Evolutionary conservation across 2,888 invertebrate genomes (phyloP).

Genomic region (Branchinecta sandiegonensis): DNA sequence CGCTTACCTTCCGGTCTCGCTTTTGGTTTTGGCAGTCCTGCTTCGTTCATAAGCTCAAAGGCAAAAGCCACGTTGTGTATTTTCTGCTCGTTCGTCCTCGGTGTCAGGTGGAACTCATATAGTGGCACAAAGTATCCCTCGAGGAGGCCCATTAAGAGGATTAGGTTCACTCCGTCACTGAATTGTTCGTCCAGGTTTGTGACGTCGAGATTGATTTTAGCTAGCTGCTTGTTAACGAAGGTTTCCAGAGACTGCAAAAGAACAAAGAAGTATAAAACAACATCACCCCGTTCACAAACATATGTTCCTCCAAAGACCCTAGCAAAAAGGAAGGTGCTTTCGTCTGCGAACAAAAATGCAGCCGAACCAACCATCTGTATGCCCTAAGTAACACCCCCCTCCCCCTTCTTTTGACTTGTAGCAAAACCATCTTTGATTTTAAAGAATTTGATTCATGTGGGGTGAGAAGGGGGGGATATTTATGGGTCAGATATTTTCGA

Average conservation of each 20-base stretch:
- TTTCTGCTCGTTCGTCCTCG: slow-evolving; percentile 77
- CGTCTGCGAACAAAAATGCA: neutral
- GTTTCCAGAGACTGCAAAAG: slow-evolving; percentile 66
- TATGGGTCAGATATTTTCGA: too few species aligned
- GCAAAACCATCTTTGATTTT: too few species aligned
- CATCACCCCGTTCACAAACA: neutral
- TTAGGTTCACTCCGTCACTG: slow-evolving; percentile 91
- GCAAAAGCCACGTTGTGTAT: slow-evolving; percentile 93
- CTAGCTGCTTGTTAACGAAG: slow-evolving; percentile 94
- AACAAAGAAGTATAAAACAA: slow-evolving; percentile 19
- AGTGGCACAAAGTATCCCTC: slow-evolving; percentile 97
- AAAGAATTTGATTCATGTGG: too few species aligned
- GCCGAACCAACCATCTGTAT: neutral
- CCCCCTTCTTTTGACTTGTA: too few species aligned
- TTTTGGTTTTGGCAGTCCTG: slow-evolving; percentile 80
- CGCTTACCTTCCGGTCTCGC: slow-evolving; percentile 79
- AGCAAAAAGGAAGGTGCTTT: too few species aligned
- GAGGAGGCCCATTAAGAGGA: slow-evolving; percentile 82
- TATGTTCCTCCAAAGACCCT: neutral
- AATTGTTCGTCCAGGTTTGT: slow-evolving; percentile 84
- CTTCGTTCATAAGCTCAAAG: slow-evolving; percentile 95
- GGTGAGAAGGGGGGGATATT: too few species aligned
- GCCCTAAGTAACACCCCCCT: neutral
- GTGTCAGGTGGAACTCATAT: slow-evolving; percentile 81
- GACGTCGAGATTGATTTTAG: slow-evolving; percentile 91